Conservation (phyloP, 2,888 invertebrate genomes). For the Ectemnius cavifrons region DNA sequence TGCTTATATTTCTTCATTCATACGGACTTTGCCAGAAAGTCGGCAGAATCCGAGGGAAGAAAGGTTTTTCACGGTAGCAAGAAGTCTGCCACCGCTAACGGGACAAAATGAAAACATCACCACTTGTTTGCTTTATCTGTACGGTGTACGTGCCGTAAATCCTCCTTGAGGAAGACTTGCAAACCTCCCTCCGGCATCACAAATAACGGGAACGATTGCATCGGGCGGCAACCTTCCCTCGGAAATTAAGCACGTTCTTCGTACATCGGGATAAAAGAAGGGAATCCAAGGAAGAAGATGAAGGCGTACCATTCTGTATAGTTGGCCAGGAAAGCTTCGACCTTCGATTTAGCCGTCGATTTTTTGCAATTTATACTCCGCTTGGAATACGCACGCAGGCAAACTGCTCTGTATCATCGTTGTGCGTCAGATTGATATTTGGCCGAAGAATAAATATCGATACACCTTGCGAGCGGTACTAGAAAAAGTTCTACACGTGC, state of each 20-base stretch:
- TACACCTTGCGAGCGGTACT: too few species aligned
- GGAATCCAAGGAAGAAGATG: neutral
- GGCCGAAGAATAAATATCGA: too few species aligned
- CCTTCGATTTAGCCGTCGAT: too few species aligned
- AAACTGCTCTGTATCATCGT: too few species aligned
- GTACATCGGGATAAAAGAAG: slow-evolving; percentile 23
- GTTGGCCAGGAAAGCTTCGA: too few species aligned
- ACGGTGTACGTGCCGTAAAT: slow-evolving; percentile 38
- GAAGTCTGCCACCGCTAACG: slow-evolving; percentile 8
- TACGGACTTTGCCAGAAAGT: neutral
- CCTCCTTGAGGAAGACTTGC: slow-evolving; percentile 37
- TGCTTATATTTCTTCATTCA: neutral
- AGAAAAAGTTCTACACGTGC: too few species aligned
- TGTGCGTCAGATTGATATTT: too few species aligned
- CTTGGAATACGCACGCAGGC: too few species aligned
- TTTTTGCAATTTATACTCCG: too few species aligned
- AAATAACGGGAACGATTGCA: slow-evolving; percentile 47
- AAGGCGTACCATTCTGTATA: neutral
- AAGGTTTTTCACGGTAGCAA: neutral
- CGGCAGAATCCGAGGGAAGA: too few species aligned
- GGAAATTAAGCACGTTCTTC: slow-evolving; percentile 53
- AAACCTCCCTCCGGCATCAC: slow-evolving; percentile 30
- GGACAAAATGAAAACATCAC: slow-evolving; percentile 49
- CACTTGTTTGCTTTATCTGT: slow-evolving; percentile 42
- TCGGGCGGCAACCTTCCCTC: slow-evolving; percentile 36